Conservation (phyloP, 2,797 vertebrate genomes). For the Garrulus glandarius region DNA sequence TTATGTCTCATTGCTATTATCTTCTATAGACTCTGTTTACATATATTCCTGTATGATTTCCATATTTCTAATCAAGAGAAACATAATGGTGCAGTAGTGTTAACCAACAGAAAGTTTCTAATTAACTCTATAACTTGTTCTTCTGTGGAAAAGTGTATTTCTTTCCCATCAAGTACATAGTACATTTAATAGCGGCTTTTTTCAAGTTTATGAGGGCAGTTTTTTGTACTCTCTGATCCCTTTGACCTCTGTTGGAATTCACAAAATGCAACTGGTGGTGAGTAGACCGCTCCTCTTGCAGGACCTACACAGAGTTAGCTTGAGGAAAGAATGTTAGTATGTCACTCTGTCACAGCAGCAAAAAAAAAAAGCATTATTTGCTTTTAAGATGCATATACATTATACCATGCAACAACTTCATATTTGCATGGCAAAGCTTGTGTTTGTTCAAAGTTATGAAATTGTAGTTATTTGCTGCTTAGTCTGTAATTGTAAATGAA, state of each 20-base stretch:
- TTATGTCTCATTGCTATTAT: background rate
- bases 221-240: background rate
- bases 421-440: background rate
- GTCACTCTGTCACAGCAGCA: background rate
- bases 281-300: background rate
- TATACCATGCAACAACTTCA: background rate
- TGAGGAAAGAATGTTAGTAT: background rate
- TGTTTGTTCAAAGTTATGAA: background rate
- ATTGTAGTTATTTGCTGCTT: background rate
- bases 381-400: background rate
- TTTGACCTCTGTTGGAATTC: background rate
- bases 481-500: background rate
- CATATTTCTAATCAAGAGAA: background rate
- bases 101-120: background rate
- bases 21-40: constrained; percentile 12
- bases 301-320: background rate
- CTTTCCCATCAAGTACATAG: background rate
- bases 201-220: background rate
- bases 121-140: background rate
- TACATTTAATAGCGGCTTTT: background rate
- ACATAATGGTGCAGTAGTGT: background rate
- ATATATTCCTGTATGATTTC: background rate
- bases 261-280: background rate
- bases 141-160: background rate
- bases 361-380: background rate